phyloP scores from a whole-genome alignment of 2,797 vertebrate species.

The Oreortyx pictus region DNA sequence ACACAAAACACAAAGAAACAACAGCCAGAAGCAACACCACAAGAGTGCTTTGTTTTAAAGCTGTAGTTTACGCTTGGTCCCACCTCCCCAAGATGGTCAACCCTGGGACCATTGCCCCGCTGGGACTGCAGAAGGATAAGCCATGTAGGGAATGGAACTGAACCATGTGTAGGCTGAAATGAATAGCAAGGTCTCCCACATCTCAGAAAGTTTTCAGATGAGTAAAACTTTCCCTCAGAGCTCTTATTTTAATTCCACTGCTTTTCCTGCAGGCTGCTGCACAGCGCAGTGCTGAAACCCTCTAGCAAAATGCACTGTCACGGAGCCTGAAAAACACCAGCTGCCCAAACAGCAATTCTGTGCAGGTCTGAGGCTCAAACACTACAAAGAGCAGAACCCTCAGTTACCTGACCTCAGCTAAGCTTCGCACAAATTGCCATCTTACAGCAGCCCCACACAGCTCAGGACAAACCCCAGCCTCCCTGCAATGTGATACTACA shows the following conservation, averaged over 20 bases:
- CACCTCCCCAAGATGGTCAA: too few relatives aligned
- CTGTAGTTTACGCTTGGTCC: not conserved
- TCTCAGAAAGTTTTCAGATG: not conserved
- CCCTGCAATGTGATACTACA: not conserved
- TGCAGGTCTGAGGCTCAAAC: not conserved
- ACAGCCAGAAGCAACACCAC: not conserved
- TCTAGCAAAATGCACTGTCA: not conserved
- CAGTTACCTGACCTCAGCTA: not conserved
- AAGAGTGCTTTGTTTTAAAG: not conserved
- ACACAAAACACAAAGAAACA: not conserved
- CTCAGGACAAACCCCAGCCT: not conserved
- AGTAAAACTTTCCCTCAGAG: not conserved
- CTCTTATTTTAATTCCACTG: not conserved
- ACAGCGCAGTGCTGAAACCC: not conserved
- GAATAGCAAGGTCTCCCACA: not conserved
- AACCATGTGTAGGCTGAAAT: not conserved
- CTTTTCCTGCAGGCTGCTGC: slow-evolving; percentile 7
- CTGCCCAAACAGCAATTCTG: not conserved
- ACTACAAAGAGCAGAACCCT: not conserved
- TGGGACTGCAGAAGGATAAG: not conserved
- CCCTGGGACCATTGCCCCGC: not conserved
- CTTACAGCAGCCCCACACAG: not conserved
- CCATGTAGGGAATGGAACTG: not conserved
- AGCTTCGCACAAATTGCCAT: not conserved
- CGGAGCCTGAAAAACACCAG: slow-evolving; percentile 24